Conservation (phyloP, 2,888 invertebrate species). For the Himalopsyche kuldschensis region DNA sequence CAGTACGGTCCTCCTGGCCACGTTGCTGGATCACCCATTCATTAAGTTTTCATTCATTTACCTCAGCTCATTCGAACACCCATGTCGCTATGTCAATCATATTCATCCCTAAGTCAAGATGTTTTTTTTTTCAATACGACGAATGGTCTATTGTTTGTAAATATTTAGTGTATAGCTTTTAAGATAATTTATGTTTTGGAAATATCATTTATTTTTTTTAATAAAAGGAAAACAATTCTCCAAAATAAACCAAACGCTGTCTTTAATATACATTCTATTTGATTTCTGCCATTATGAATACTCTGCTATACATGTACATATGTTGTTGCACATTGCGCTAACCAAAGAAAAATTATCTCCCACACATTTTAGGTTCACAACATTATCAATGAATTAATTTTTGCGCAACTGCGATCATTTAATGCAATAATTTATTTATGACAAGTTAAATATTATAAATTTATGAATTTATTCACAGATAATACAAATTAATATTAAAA, state of each 20-base stretch:
- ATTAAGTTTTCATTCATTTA: conserved; percentile 42
- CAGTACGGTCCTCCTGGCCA: conserved; percentile 60
- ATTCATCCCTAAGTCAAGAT: background rate
- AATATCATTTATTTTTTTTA: conserved; percentile 8
- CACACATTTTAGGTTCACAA: no score
- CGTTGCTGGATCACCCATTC: conserved; percentile 53
- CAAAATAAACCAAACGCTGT: background rate
- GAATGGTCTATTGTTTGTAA: conserved; percentile 2
- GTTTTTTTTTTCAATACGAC: background rate
- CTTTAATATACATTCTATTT: background rate
- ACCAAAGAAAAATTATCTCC: no score
- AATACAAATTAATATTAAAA: no score
- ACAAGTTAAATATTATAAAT: no score
- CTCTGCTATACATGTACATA: background rate
- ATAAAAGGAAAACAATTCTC: background rate
- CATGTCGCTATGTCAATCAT: conserved; percentile 6
- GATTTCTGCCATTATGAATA: background rate
- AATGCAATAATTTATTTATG: no score
- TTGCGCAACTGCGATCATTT: no score
- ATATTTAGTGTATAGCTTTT: conserved; percentile 5
- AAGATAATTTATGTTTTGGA: conserved; percentile 13
- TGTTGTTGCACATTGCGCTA: background rate
- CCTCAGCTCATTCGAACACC: background rate
- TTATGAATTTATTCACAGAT: no score
- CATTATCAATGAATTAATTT: no score